Conservation (phyloP, 1,140 invertebrate genomes). For the Steinernema feltiae region DNA sequence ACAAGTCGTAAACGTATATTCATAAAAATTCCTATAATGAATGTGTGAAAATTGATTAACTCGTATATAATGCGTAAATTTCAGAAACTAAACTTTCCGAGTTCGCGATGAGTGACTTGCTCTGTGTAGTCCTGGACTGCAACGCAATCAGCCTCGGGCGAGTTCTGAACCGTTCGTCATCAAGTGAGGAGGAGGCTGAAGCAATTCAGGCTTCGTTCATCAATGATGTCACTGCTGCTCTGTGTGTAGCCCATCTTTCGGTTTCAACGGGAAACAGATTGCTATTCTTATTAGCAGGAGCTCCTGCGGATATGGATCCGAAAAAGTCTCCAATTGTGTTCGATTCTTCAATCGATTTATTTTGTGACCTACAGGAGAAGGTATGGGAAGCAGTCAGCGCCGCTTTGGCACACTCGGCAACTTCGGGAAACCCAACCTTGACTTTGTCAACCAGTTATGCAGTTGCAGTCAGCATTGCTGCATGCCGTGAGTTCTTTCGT, state of each 20-base stretch:
- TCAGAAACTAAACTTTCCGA: no score
- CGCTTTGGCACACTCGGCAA: not conserved
- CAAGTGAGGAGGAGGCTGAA: not conserved
- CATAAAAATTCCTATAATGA: no score
- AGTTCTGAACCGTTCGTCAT: slow-evolving; percentile 14
- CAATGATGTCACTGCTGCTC: slow-evolving; percentile 31
- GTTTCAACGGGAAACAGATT: slow-evolving; percentile 35
- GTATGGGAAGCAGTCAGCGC: not conserved
- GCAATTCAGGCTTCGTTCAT: slow-evolving; percentile 23
- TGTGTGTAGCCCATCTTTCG: slow-evolving; percentile 34
- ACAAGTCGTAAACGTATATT: no score
- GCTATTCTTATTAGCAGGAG: slow-evolving; percentile 21
- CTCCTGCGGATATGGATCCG: slow-evolving; percentile 19
- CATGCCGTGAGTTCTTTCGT: slow-evolving; percentile 33
- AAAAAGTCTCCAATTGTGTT: slow-evolving; percentile 40
- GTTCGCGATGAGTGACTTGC: slow-evolving; percentile 19
- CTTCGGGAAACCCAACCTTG: not conserved
- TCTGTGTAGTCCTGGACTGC: slow-evolving; percentile 37
- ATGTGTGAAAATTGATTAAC: no score
- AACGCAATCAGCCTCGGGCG: slow-evolving; percentile 38
- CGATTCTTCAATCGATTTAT: not conserved
- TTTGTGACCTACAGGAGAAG: slow-evolving; percentile 14
- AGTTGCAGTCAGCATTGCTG: slow-evolving; percentile 25
- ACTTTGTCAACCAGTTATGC: slow-evolving; percentile 20
- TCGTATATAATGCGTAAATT: no score